A percentile compares a stretch with the other conserved stretches of the same genome.
These are phyloP conservation scores for Odontocerum albicorne DNA, from an alignment of 2,888 invertebrate genomes.

Conservation along the genomic window DNA sequence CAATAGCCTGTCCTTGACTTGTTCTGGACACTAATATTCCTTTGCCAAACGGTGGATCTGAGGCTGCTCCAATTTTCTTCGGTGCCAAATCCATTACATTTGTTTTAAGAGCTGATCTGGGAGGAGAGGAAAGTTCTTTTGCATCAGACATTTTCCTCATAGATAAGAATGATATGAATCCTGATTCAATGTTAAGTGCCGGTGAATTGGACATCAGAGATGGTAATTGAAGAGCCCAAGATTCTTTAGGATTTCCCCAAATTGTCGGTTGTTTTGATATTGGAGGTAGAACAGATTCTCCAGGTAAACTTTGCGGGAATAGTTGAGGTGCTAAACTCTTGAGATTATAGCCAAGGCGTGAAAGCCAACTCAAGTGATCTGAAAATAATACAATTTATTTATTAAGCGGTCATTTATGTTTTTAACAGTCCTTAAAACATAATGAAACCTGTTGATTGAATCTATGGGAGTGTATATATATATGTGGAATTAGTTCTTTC, in stretches of 20 bases:
- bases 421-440: too few relatives aligned
- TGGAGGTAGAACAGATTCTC: constrained; percentile 67
- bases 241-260: constrained; percentile 58
- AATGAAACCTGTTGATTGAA: too few relatives aligned
- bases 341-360: constrained; percentile 81
- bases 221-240: constrained; percentile 58
- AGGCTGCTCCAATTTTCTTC: constrained; percentile 76
- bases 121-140: constrained; percentile 73
- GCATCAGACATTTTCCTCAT: constrained; percentile 79
- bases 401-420: too few relatives aligned
- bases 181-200: constrained; percentile 77
- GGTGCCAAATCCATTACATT: constrained; percentile 76
- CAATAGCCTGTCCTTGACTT: constrained; percentile 75
- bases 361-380: constrained; percentile 88
- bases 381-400: too few relatives aligned
- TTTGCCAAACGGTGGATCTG: constrained; percentile 85
- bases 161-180: constrained; percentile 79
- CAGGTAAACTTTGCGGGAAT: constrained; percentile 69
- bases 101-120: constrained; percentile 77
- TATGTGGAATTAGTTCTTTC: too few relatives aligned
- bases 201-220: constrained; percentile 66
- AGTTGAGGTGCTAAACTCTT: constrained; percentile 86
- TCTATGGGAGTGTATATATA: too few relatives aligned
- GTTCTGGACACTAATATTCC: constrained; percentile 84
- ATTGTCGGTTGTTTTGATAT: constrained; percentile 59